These are phyloP conservation scores for Trachymyrmex cornetzi DNA, from an alignment of 1,140 invertebrate species.

Conservation along the genomic window DNA sequence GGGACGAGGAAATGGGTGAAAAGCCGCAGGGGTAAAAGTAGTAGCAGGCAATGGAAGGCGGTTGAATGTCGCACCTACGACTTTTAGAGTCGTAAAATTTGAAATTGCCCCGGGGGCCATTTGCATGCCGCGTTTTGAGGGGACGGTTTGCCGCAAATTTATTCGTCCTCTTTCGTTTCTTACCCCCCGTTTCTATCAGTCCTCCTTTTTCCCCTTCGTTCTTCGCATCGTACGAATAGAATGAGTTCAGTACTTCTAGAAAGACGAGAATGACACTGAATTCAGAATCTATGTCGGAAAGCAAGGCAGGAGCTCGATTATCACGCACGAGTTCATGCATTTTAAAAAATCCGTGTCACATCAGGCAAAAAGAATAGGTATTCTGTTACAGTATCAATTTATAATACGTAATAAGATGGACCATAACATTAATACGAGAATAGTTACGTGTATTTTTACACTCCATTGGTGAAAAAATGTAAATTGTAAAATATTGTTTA, in stretches of 20 bases:
- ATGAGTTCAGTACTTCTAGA: conserved; percentile 34
- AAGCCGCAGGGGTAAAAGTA: conserved; percentile 40
- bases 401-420: not conserved
- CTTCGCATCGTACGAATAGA: conserved; percentile 24
- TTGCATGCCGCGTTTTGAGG: conserved; percentile 80
- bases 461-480: too few species aligned
- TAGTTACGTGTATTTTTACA: too few species aligned
- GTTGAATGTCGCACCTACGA: conserved; percentile 66
- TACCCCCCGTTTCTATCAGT: conserved; percentile 2
- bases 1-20: conserved; percentile 26
- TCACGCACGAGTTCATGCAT: conserved; percentile 7
- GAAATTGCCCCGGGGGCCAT: conserved; percentile 79
- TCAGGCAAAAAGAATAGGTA: not conserved
- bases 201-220: not conserved
- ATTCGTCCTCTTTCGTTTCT: conserved; percentile 67
- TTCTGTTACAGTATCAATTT: not conserved
- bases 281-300: conserved; percentile 24
- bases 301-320: conserved; percentile 17
- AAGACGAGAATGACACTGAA: conserved; percentile 31
- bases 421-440: too few species aligned
- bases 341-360: conserved; percentile 24
- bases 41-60: conserved; percentile 29
- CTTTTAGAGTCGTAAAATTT: conserved; percentile 82
- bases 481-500: too few species aligned
- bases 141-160: conserved; percentile 77